Evolutionary conservation across 2,113 vertebrate species (phyloP), one percentile per base, ranked within the genome.

Genomic region (Tachysurus vachellii): DNA sequence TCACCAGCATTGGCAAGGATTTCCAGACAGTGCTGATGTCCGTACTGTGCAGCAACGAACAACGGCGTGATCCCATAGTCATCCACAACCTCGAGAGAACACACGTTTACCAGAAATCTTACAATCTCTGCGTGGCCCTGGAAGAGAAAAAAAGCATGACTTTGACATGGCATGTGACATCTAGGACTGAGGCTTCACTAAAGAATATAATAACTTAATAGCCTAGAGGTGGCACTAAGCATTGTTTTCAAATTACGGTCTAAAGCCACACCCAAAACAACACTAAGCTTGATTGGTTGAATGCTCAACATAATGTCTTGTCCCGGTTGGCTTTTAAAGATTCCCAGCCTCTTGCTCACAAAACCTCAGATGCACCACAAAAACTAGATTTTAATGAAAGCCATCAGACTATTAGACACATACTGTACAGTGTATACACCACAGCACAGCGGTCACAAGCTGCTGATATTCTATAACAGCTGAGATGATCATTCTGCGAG

Each of bases 21-120:
- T n/a, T 89, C 88, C 89, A 96, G 93, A 54, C 95, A 96, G 12
- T 94, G 91, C 75, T 88, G 82, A 36, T 93, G 95, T 88, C 98
- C 98, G 44, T 99, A 98, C 89, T 96, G 96, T 50, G 96, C 95
- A 85, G 96, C 94, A 91, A 97, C 89, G 91, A 99, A 99, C 70
- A 97, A 91, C 50, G 95, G 92, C 1, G 95, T 94, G 87, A 99
- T 95, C 80, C 89, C 93, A 91, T 96, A 95, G 91, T 98, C 96
- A 85, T 97, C 96, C 2, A 90, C 81, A 5, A 91, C 92, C 90
- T 97, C 94, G 86, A 94, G 93, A 86, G 93, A 62, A 31, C 89
- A 92, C 82, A 93, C 91, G 0, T 87, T 86, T 28, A 94, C 93
- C 47, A 97, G 89, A 31, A 94, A 85, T n/a, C 89, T 88, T 86